Percentiles rank a stretch among this genome's conserved stretches.
These are phyloP conservation scores for Mormyrus proboscirostris DNA, from an alignment of 2,797 vertebrate species.

Conservation along the genomic window DNA sequence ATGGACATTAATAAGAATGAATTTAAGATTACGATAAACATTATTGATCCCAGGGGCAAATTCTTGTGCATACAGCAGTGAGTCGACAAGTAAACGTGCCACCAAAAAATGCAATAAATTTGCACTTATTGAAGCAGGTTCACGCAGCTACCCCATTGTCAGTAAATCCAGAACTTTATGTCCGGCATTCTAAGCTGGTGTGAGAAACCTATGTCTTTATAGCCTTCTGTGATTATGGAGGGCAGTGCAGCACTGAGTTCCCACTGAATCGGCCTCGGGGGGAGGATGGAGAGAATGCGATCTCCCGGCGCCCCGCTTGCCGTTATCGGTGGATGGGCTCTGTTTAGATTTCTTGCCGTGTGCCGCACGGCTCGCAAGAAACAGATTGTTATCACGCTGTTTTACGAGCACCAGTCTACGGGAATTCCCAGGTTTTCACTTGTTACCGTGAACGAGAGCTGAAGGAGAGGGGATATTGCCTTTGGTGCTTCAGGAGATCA, in stretches of 20 bases:
- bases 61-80: not conserved
- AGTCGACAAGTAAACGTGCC: not conserved
- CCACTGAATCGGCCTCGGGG: not conserved
- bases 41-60: not conserved
- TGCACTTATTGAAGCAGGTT: not conserved
- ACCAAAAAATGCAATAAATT: not conserved
- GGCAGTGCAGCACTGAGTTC: not conserved
- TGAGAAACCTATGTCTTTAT: slow-evolving; percentile 6
- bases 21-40: not conserved
- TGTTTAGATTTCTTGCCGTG: not conserved
- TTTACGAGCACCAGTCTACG: not conserved
- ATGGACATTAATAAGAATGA: not conserved
- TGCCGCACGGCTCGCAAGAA: not conserved
- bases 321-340: not conserved
- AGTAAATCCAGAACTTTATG: not conserved
- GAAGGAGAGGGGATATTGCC: not conserved
- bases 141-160: not conserved
- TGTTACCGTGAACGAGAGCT: not conserved
- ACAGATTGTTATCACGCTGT: not conserved
- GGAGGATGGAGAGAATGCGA: not conserved
- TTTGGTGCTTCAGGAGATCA: not conserved
- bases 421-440: not conserved
- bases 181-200: not conserved
- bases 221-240: slow-evolving; percentile 3
- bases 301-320: not conserved